Conservation (phyloP, 2,888 invertebrate genomes). For the Hydropsyche betteni region DNA sequence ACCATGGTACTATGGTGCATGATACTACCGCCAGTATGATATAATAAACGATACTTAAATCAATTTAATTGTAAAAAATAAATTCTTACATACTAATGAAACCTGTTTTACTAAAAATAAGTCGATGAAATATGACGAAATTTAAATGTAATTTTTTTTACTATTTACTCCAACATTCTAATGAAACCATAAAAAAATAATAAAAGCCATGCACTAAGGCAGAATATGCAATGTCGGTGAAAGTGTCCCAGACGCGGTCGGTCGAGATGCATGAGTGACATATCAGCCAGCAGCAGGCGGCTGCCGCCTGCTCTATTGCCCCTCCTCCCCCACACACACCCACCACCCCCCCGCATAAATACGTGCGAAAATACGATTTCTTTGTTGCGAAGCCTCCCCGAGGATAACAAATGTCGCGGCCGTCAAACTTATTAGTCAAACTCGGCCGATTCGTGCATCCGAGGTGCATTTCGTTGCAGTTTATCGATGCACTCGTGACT, state of each 20-base stretch:
- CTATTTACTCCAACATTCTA: too few relatives aligned
- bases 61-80: too few relatives aligned
- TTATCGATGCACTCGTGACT: conserved; percentile 19
- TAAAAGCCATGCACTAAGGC: too few relatives aligned
- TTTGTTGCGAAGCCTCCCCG: too few relatives aligned
- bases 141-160: too few relatives aligned
- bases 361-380: conserved; percentile 1
- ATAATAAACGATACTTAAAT: too few relatives aligned
- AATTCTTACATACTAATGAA: too few relatives aligned
- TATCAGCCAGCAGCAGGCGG: conserved; percentile 48
- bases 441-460: conserved; percentile 17
- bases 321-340: conserved; percentile 9
- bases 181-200: too few relatives aligned
- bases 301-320: conserved; percentile 26
- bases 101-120: too few relatives aligned
- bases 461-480: conserved; percentile 12
- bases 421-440: conserved; percentile 21
- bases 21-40: too few relatives aligned
- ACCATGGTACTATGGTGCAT: too few relatives aligned
- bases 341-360: conserved; percentile 15
- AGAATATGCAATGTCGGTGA: conserved; percentile 3
- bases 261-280: conserved; percentile 50
- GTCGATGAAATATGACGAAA: too few relatives aligned
- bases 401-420: not conserved
- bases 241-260: conserved; percentile 47